phyloP scores from a whole-genome alignment of 2,113 vertebrate genomes.

The Leptobrachium ailaonicum region DNA sequence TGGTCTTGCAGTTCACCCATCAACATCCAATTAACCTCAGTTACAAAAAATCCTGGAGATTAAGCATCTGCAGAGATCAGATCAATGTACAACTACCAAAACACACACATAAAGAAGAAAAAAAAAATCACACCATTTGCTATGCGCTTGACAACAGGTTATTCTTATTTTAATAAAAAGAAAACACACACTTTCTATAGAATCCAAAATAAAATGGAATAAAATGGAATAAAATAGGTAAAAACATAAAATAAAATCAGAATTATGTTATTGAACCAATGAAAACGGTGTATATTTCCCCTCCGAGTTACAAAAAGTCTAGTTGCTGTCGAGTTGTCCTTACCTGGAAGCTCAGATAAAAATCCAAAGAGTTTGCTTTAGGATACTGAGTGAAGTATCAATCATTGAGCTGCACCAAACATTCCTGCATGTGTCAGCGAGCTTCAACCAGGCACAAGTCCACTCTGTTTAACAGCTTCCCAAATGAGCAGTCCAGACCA shows the following conservation, averaged over 20 bases:
- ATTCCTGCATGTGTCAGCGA: background rate
- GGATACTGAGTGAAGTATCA: background rate
- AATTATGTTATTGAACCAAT: no score
- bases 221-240: no score
- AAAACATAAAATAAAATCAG: no score
- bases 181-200: no score
- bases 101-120: background rate
- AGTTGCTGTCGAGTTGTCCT: background rate
- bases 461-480: conserved; percentile 15
- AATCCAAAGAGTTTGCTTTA: background rate
- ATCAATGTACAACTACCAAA: background rate
- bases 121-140: background rate
- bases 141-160: no score
- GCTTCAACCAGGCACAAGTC: background rate
- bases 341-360: conserved; percentile 3
- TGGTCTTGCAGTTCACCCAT: background rate
- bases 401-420: conserved; percentile 2
- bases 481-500: conserved; percentile 5
- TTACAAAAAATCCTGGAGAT: background rate
- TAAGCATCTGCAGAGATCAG: background rate
- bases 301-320: no score
- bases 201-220: no score
- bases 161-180: no score
- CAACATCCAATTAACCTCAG: conserved; percentile 4
- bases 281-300: no score